phyloP scores from a whole-genome alignment of 2,113 vertebrate genomes.

The Nothoprocta perdicaria region DNA sequence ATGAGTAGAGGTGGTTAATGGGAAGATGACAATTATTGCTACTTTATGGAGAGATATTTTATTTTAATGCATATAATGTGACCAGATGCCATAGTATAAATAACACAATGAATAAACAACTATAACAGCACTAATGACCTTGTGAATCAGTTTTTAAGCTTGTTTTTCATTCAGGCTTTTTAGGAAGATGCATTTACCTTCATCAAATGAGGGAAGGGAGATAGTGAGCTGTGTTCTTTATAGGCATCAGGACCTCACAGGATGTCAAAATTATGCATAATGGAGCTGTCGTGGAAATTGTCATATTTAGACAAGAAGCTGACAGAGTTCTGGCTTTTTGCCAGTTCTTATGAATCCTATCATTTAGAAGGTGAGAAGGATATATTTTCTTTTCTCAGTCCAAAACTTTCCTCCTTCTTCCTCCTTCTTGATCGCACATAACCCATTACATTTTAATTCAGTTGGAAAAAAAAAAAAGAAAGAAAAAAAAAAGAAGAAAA shows the following conservation, averaged over 20 bases:
- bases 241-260: not conserved
- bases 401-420: not conserved
- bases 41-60: constrained; percentile 53
- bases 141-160: constrained; percentile 31
- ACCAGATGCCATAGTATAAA: constrained; percentile 40
- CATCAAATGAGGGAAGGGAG: not conserved
- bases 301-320: constrained; percentile 46
- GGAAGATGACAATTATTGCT: constrained; percentile 35
- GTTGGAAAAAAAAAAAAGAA: not conserved
- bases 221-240: constrained; percentile 7
- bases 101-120: not conserved
- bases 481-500: not conserved
- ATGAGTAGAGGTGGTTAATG: constrained; percentile 22
- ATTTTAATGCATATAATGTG: constrained; percentile 43
- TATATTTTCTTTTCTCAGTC: not conserved
- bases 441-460: not conserved
- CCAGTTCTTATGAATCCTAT: constrained; percentile 1
- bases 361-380: not conserved
- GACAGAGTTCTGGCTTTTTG: constrained; percentile 27
- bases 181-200: constrained; percentile 10
- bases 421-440: not conserved
- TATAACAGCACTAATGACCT: constrained; percentile 42
- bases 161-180: not conserved
- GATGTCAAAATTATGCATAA: constrained; percentile 39
- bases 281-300: constrained; percentile 28